Evolutionary conservation across 2,113 vertebrate species (phyloP), one percentile per base, ranked within the genome.

Genomic region (Osmerus mordax): DNA sequence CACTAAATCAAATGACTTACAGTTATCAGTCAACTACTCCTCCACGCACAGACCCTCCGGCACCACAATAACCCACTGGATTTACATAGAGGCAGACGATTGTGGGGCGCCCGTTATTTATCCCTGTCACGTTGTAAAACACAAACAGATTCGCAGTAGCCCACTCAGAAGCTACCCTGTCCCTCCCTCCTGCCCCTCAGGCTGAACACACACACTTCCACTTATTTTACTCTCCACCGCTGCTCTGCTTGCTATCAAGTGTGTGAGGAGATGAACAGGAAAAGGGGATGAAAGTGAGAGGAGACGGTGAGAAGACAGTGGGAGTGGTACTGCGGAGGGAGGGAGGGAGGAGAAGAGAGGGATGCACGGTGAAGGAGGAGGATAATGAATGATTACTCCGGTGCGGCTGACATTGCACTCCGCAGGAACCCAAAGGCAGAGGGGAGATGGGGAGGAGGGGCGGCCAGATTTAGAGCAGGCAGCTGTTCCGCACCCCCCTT

Each of bases 321-420:
- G 8, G 32, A n/a, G 15, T 3, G 61, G 11, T 23, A 15, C 21
- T 6, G 32, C 32, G 41, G 41, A 12, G 41, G 9, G 36, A 9
- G 36, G 36, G 64, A 68, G 29, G 18, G 56, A 32, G 56, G 12
- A 3, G 60, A 12, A 41, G 67, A 72, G 6, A 18, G 82, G 53
- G 51, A 59, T 23, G 63, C 5, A 64, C 69, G 63, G 67, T 68
- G 70, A 75, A 72, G 71, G 68, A 74, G 75, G 68, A 74, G 75
- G 79, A 81, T 88, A 83, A 82, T 86, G 81, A 89, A 81, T 83
- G 85, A 87, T 86, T 84, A 84, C 79, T 88, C 76, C 73, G 82
- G 85, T 83, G 58, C 3, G 51, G 84, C 86, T 92, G 90, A 89
- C 90, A 87, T 88, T 90, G 89, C 86, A 73, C 88, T 86, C 88